phyloP scores from a whole-genome alignment of 2,113 vertebrate genomes.

The Smithornis capensis region DNA sequence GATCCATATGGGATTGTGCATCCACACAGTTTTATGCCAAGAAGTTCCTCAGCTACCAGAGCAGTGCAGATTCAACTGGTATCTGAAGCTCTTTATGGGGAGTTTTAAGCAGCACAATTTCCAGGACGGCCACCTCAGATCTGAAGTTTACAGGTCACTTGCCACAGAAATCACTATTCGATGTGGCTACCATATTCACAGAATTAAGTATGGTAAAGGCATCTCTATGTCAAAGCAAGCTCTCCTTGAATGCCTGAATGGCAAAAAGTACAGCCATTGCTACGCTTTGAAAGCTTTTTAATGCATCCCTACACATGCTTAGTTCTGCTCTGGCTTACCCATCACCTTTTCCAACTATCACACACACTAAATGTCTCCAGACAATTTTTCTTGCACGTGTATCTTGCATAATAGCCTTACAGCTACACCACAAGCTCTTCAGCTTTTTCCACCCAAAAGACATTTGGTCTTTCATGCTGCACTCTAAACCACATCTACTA shows the following conservation, averaged over 20 bases:
- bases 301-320: background rate
- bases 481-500: background rate
- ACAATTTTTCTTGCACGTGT: background rate
- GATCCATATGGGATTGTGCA: background rate
- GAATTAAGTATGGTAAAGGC: background rate
- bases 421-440: background rate
- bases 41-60: background rate
- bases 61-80: background rate
- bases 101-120: background rate
- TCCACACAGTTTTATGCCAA: background rate
- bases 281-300: background rate
- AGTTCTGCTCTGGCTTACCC: background rate
- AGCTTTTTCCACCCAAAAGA: background rate
- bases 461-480: background rate
- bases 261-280: background rate
- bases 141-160: background rate
- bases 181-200: background rate
- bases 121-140: background rate
- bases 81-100: background rate
- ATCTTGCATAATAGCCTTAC: background rate
- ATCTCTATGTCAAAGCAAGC: background rate
- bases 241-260: background rate
- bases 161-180: background rate
- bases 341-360: background rate
- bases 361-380: accelerated